These are phyloP conservation scores for Probaryconus sp. DNA, from an alignment of 1,140 invertebrate species.

Conservation along the genomic window DNA sequence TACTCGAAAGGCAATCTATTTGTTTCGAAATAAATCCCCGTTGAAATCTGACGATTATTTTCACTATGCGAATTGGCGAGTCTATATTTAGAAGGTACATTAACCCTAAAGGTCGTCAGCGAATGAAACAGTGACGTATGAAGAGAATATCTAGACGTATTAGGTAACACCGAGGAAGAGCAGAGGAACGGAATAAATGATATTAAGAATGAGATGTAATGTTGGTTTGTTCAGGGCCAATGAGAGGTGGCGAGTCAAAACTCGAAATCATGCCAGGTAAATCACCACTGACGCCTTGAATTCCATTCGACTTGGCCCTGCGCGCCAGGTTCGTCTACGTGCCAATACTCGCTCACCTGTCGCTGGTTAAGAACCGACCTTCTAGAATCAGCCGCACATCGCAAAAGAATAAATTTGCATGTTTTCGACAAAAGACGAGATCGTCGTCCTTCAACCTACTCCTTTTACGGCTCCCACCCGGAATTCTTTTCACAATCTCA, in stretches of 20 bases:
- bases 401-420: conserved; percentile 68
- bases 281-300: conserved; percentile 72
- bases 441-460: conserved; percentile 68
- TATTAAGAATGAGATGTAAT: conserved; percentile 32
- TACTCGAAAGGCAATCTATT: no score
- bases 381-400: conserved; percentile 54
- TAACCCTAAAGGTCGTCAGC: conserved; percentile 13
- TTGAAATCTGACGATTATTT: no score
- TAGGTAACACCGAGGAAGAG: no score
- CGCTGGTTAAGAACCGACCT: conserved; percentile 64
- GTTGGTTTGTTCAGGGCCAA: conserved; percentile 6
- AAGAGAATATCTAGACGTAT: conserved; percentile 14
- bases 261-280: conserved; percentile 70
- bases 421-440: conserved; percentile 71
- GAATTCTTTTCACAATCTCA: conserved; percentile 46
- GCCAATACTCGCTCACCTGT: conserved; percentile 63
- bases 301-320: conserved; percentile 44
- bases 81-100: conserved; percentile 31
- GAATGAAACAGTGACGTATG: conserved; percentile 30
- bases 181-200: conserved; percentile 27
- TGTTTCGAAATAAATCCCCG: no score
- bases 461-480: conserved; percentile 59
- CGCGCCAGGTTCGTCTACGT: conserved; percentile 47
- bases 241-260: conserved; percentile 46
- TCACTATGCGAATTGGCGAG: no score